A percentile compares a stretch with the other conserved stretches of the same genome.
Conservation (phyloP, 2,888 invertebrate genomes). For the Cryptosula pallasiana region DNA sequence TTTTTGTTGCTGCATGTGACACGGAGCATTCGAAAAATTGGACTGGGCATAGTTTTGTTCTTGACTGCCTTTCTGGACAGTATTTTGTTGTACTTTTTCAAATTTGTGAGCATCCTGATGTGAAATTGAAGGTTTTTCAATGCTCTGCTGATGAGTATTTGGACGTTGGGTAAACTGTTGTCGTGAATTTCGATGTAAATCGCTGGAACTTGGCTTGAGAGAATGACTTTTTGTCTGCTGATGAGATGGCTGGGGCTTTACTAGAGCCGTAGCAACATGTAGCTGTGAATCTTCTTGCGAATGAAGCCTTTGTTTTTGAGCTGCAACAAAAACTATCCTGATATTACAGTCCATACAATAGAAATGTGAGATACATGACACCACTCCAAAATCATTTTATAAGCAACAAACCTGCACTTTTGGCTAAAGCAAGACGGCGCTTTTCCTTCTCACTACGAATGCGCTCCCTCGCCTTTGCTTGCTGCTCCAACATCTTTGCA, state of each 20-base stretch:
- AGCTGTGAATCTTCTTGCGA: neutral
- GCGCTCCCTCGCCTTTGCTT: neutral
- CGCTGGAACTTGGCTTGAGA: too few relatives aligned
- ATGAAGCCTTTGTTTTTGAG: neutral
- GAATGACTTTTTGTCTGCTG: too few relatives aligned
- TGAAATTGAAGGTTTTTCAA: too few relatives aligned
- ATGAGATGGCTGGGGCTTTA: neutral
- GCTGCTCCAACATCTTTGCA: neutral
- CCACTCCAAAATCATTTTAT: neutral
- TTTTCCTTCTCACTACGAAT: neutral
- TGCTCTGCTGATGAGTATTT: too few relatives aligned
- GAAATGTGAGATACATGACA: neutral
- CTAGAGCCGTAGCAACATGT: slow-evolving; percentile 7
- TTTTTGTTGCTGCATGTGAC: too few relatives aligned
- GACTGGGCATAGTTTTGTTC: too few relatives aligned
- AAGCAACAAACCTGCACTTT: neutral
- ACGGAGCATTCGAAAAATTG: too few relatives aligned
- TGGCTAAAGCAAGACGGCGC: neutral
- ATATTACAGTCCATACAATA: neutral
- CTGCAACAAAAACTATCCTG: neutral
- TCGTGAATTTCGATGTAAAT: too few relatives aligned
- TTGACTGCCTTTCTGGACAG: too few relatives aligned
- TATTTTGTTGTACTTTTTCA: too few relatives aligned
- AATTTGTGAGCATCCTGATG: too few relatives aligned
- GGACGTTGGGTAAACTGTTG: too few relatives aligned